Evolutionary conservation across 2,113 vertebrate species (phyloP), one percentile per base, ranked within the genome.

Genomic region (Corythaixoides concolor): DNA sequence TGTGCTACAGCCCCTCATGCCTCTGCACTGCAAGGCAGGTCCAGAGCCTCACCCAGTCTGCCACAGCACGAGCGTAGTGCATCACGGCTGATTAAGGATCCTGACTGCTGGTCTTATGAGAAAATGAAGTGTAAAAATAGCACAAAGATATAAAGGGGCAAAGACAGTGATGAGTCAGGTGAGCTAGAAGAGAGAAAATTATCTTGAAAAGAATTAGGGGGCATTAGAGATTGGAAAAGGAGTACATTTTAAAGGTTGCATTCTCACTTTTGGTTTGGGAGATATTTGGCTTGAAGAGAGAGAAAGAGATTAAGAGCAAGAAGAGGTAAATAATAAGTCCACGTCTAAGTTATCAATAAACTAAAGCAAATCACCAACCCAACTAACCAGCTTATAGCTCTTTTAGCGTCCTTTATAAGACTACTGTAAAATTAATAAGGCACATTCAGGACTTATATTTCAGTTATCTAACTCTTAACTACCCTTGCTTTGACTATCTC

Each of bases 111-210:
- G 12, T 23, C 89, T 77, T 73, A 27, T 3, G 50, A 77, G 74
- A 55, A 93, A 94, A 88, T 72, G 32, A 94, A 89, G 74, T 63
- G 62, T 56, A 53, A 83, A 91, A 91, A 94, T 68, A 93, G 81
- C 66, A 60, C 14, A 64, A 88, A 85, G 58, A 85, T 70, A 50
- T 32, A 85, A 82, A 88, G 33, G 56, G 32, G 24, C 9, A 73
- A 76, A 76, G 88, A 75, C 66, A 75, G 62, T 43, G 66, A 88
- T 72, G 69, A 94, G 82, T 72, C 82, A 88, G 82, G 67, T 82
- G 49, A 91, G 75, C 35, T 76, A 67, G 1, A 5, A 73, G 56
- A 59, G 41, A 59, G 74, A 88, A 94, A 93, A 93, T 73, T 90
- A 83, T 47, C 67, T 85, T 66, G 53, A 66, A 85, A 90, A 94